These are phyloP conservation scores for Pseudoips prasinana DNA, from an alignment of 2,888 invertebrate species.

Conservation along the genomic window DNA sequence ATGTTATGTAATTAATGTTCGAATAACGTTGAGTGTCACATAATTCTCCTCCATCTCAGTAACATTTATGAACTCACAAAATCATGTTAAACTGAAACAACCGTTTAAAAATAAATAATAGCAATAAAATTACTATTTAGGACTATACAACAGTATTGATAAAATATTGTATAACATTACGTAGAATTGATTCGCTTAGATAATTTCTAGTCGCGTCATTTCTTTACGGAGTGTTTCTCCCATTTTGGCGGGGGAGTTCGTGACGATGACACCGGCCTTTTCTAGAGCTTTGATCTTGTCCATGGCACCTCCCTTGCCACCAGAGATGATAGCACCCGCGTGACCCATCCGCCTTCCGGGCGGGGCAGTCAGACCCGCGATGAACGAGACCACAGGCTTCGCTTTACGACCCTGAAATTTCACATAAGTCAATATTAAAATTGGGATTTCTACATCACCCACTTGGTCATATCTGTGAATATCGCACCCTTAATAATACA, in stretches of 20 bases:
- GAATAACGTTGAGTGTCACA: slow-evolving; percentile 33
- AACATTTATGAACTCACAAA: not conserved
- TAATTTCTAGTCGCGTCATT: slow-evolving; percentile 90
- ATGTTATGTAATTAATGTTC: too few relatives aligned
- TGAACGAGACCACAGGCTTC: slow-evolving; percentile 99
- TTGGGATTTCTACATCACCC: too few relatives aligned
- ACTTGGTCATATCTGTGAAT: too few relatives aligned
- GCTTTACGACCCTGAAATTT: slow-evolving; percentile 88
- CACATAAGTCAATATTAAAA: not conserved
- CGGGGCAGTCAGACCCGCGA: slow-evolving; percentile 98
- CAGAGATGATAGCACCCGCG: slow-evolving; percentile 99
- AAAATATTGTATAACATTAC: slow-evolving; percentile 35
- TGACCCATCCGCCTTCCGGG: slow-evolving; percentile 99
- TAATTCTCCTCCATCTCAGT: slow-evolving; percentile 29
- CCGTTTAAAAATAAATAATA: slow-evolving; percentile 62
- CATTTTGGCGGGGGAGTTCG: slow-evolving; percentile 98
- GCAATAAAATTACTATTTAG: slow-evolving; percentile 62
- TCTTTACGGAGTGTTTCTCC: slow-evolving; percentile 93
- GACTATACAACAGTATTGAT: slow-evolving; percentile 55
- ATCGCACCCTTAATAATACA: too few relatives aligned
- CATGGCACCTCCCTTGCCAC: slow-evolving; percentile 98
- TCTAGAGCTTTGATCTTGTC: slow-evolving; percentile 98
- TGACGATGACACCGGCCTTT: slow-evolving; percentile 96
- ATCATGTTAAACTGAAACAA: slow-evolving; percentile 43
- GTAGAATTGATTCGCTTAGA: slow-evolving; percentile 54